Base-by-base conservation (phyloP, 2,888 invertebrate genomes). In the Mythimna impura region DNA sequence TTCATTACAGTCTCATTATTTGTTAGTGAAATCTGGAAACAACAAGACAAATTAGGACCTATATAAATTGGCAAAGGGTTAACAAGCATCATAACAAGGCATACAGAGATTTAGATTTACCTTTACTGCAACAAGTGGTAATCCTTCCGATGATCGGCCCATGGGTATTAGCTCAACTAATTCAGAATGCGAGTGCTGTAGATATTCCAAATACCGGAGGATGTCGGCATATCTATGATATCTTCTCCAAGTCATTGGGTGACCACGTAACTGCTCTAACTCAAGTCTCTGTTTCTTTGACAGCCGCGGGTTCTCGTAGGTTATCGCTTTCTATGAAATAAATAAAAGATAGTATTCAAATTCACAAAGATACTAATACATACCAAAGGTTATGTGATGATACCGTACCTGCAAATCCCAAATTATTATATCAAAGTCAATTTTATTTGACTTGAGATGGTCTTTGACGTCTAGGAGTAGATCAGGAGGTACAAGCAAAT, bases 191-290 rank as follows among this genome's bases (percentile, higher is more conserved):
- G 97, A 97, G 81, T 96, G 94, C 60, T 97, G 97, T 78, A 98
- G 90, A 80, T 97, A 97, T 85, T 98, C 97, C 88, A 98, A 89
- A 89, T 97, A 98, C 43, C 96, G 96, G 52, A 97, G 90, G 52
- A 98, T 98, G 79, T 98, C 98, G 87, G 97, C 97, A 87, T 97
- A 97, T 68, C 97, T 96, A 87, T 98, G 97, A 88, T 98, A 98
- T 62, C 97, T 96, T 67, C 97, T 96, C 98, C 98, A 98, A 1
- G 97, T 97, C 97, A 97, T 95, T 2, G 97, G 96, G 84, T 97
- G 97, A 2, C 97, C 97, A 74, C 97, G 96, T 40, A 93, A 88
- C 36, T 95, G 96, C 78, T 97, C 96, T 63, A 97, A 87, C 85
- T 97, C 97, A 17, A 97, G 89, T 73, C 97, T 94, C 80, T 97